Evolutionary conservation across 1,140 invertebrate species (phyloP).

Genomic region (Drosophila equinoxialis): DNA sequence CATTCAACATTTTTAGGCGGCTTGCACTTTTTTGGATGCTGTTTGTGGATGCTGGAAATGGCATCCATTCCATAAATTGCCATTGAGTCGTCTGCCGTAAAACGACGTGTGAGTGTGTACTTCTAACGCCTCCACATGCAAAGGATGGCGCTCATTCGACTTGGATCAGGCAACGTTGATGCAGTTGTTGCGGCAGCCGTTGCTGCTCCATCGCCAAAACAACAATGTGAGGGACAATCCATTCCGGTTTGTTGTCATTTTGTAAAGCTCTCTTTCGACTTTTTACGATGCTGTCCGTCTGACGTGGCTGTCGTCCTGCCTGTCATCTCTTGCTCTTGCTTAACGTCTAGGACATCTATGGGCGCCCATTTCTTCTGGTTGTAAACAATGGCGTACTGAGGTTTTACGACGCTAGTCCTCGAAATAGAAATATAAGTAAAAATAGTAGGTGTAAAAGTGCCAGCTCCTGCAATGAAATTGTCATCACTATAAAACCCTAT

Average conservation of each 20-base stretch:
- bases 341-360: conserved; percentile 40
- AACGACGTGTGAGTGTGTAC: conserved; percentile 20
- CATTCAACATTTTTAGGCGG: conserved; percentile 47
- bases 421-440: conserved; percentile 3
- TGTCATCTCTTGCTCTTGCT: conserved; percentile 10
- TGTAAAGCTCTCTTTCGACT: conserved; percentile 28
- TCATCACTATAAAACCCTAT: conserved; percentile 62
- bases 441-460: conserved; percentile 9
- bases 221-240: conserved; percentile 12
- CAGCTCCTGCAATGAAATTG: conserved; percentile 27
- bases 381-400: conserved; percentile 50
- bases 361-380: conserved; percentile 40
- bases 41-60: conserved; percentile 44
- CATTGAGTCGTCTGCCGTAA: conserved; percentile 4
- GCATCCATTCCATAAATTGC: conserved; percentile 34
- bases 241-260: conserved; percentile 56
- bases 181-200: conserved; percentile 45
- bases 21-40: conserved; percentile 62
- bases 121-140: conserved; percentile 68
- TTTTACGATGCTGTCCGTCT: conserved; percentile 55
- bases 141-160: conserved; percentile 66
- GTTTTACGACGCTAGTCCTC: conserved; percentile 41
- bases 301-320: not conserved
- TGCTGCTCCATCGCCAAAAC: conserved; percentile 16
- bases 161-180: conserved; percentile 67